A percentile compares a stretch with the other conserved stretches of the same genome.
Conservation (phyloP, 2,113 vertebrate species). For the Corvus cornix region DNA sequence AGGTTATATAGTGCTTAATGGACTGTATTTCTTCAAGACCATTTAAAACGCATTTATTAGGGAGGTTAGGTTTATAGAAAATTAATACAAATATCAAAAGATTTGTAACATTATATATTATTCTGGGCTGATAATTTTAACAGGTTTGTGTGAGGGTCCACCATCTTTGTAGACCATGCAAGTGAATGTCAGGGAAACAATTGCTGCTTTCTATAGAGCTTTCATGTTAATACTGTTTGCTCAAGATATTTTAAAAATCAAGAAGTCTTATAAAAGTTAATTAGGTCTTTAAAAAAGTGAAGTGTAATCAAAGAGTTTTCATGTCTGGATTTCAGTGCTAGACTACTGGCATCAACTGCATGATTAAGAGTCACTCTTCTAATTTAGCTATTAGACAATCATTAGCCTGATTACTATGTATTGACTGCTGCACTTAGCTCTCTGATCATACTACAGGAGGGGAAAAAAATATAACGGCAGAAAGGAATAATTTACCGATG, state of each 20-base stretch:
- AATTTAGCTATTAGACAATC: conserved; percentile 71
- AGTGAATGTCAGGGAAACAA: neutral
- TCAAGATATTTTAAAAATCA: conserved; percentile 41
- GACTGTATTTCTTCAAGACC: conserved; percentile 40
- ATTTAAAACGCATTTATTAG: conserved; percentile 33
- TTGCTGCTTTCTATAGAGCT: neutral
- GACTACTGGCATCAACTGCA: conserved; percentile 60
- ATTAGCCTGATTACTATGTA: conserved; percentile 68
- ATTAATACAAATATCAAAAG: conserved; percentile 53
- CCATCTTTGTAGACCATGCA: neutral
- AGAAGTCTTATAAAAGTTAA: conserved; percentile 55
- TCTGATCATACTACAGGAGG: conserved; percentile 22
- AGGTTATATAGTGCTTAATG: conserved; percentile 37
- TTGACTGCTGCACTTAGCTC: conserved; percentile 62
- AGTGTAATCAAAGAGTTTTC: conserved; percentile 64
- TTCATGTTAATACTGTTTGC: neutral
- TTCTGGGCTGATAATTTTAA: neutral
- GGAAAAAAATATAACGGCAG: conserved; percentile 20
- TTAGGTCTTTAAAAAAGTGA: conserved; percentile 59
- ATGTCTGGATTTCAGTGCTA: conserved; percentile 43
- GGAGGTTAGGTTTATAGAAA: conserved; percentile 21
- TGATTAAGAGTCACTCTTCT: conserved; percentile 68
- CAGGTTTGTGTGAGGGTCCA: neutral
- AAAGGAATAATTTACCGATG: conserved; percentile 50
- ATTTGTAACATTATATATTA: neutral